A percentile compares a stretch with the other conserved stretches of the same genome.
Evolutionary conservation across 1,140 invertebrate species (phyloP).

Genomic region (Stratiolaelaps scimitus): DNA sequence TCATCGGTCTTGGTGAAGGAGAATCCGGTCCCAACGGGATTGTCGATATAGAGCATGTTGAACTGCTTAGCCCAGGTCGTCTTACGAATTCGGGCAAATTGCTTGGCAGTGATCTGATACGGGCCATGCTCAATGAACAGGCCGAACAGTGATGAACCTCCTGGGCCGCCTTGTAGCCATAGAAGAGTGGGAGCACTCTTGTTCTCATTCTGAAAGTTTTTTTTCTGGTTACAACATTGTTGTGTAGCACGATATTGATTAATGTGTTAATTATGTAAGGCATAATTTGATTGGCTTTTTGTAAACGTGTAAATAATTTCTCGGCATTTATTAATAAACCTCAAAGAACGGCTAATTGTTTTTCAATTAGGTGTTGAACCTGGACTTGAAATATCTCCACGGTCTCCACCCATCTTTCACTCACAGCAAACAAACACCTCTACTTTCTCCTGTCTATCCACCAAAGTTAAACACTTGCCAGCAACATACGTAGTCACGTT

Average conservation of each 20-base stretch:
- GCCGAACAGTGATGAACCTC: slow-evolving; percentile 61
- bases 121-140: slow-evolving; percentile 71
- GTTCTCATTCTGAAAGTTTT: slow-evolving; percentile 28
- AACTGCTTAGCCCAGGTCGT: slow-evolving; percentile 60
- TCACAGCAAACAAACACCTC: no score
- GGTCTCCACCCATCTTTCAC: no score
- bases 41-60: slow-evolving; percentile 69
- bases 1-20: slow-evolving; percentile 34
- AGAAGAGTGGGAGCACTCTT: slow-evolving; percentile 53
- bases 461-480: no score
- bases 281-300: not conserved
- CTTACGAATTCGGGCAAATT: slow-evolving; percentile 49
- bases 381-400: slow-evolving; percentile 7
- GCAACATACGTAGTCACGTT: no score
- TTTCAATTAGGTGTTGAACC: not conserved
- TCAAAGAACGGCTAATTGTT: not conserved
- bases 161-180: slow-evolving; percentile 75
- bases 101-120: slow-evolving; percentile 42
- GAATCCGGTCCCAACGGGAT: slow-evolving; percentile 59
- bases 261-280: not conserved
- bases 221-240: not conserved
- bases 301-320: no score
- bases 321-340: not conserved
- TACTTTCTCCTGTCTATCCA: no score
- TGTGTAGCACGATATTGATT: not conserved